Percentiles rank a stretch among this genome's conserved stretches.
phyloP scores from a whole-genome alignment of 53 echinoderm and acorn worm species.

The Crossaster papposus region DNA sequence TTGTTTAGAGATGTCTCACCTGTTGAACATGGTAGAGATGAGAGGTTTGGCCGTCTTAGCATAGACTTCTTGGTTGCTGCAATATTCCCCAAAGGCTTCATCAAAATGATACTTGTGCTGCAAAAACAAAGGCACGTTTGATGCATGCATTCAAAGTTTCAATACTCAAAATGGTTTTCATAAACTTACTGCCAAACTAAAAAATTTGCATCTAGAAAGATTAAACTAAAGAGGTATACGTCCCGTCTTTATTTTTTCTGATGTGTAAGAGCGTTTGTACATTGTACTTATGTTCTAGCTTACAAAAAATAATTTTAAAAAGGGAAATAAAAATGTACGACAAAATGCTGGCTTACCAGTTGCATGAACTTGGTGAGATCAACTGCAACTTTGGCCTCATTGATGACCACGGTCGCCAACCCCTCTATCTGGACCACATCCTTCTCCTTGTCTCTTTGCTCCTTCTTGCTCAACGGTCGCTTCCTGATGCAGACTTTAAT shows the following conservation, averaged over 20 bases:
- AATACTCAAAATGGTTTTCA: background rate
- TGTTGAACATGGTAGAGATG: constrained; percentile 72
- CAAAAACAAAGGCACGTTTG: background rate
- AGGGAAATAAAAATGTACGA: background rate
- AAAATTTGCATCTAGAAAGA: too few relatives aligned
- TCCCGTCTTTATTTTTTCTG: too few relatives aligned
- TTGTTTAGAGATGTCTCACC: constrained; percentile 44
- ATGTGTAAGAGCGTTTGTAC: too few relatives aligned
- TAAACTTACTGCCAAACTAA: too few relatives aligned
- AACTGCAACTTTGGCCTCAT: constrained; percentile 82
- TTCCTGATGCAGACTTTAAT: constrained; percentile 91
- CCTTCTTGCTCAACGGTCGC: constrained; percentile 85
- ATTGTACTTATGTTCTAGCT: too few relatives aligned
- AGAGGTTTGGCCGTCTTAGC: constrained; percentile 82
- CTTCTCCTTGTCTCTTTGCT: constrained; percentile 67
- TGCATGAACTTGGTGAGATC: constrained; percentile 84
- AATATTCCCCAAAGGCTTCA: constrained; percentile 85
- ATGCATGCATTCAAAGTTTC: too few relatives aligned
- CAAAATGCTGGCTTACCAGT: constrained; percentile 66
- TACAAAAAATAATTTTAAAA: too few relatives aligned
- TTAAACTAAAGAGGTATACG: too few relatives aligned
- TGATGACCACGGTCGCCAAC: constrained; percentile 66
- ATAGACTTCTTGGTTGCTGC: constrained; percentile 87
- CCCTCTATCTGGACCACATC: constrained; percentile 76
- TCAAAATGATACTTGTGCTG: constrained; percentile 98